Evolutionary conservation across 2,113 vertebrate genomes (phyloP).

Genomic region (Pavo muticus): DNA sequence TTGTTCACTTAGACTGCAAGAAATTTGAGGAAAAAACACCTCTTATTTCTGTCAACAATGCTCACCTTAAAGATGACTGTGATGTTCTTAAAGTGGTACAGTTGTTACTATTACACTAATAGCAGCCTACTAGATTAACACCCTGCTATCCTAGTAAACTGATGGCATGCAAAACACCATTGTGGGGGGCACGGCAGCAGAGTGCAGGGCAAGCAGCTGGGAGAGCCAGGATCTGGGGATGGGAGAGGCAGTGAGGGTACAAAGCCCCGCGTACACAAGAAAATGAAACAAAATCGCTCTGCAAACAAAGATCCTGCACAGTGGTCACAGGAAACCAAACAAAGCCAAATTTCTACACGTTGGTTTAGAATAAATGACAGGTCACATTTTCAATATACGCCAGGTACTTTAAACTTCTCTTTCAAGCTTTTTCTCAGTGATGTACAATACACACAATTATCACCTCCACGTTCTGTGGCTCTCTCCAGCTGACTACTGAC

Average conservation of each 20-base stretch:
- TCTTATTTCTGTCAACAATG: neutral
- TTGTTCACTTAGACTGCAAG: neutral
- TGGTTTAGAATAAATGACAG: neutral
- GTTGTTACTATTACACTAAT: neutral
- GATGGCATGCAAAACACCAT: neutral
- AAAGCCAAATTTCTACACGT: neutral
- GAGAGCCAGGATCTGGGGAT: neutral
- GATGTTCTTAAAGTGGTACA: neutral
- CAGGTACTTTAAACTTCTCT: conserved; percentile 20
- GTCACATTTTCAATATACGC: neutral
- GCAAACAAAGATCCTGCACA: neutral
- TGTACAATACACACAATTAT: conserved; percentile 40
- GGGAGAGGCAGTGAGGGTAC: neutral
- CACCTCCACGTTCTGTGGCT: neutral
- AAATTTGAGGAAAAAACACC: neutral
- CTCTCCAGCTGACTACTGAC: conserved; percentile 54
- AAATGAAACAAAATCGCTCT: neutral
- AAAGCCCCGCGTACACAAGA: neutral
- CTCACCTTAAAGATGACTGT: neutral
- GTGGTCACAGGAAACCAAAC: neutral
- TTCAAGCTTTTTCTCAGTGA: conserved; percentile 36
- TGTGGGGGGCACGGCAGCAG: neutral
- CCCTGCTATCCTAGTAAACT: neutral
- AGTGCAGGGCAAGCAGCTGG: neutral
- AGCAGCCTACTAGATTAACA: neutral